Percentiles rank a stretch among this genome's conserved stretches.
Conservation (phyloP, 2,888 invertebrate species). For the Physocephala rufipes region DNA sequence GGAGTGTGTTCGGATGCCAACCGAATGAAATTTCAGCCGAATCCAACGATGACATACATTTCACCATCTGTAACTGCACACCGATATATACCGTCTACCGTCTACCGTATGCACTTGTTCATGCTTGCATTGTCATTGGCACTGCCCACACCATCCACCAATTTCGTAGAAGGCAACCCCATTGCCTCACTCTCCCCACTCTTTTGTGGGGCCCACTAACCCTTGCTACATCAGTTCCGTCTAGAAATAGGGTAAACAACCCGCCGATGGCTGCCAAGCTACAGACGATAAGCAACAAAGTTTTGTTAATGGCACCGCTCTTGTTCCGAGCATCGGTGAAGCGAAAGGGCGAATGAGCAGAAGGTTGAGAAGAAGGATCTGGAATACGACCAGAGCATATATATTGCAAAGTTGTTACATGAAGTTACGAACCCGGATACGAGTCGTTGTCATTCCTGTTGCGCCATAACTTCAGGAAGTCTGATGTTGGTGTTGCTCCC, state of each 20-base stretch:
- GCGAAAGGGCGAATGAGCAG: too few species aligned
- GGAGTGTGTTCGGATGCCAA: conserved; percentile 52
- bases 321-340: background rate
- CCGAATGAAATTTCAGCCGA: conserved; percentile 20
- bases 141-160: background rate
- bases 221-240: background rate
- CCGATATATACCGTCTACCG: conserved; percentile 1
- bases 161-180: too few species aligned
- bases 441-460: conserved; percentile 38
- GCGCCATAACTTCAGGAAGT: conserved; percentile 27
- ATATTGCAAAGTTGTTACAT: conserved; percentile 32
- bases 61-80: conserved; percentile 25
- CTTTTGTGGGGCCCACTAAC: too few species aligned
- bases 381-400: conserved; percentile 8
- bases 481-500: conserved; percentile 23
- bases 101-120: background rate
- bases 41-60: conserved; percentile 26
- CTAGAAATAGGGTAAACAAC: too few species aligned
- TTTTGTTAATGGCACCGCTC: background rate
- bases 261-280: background rate
- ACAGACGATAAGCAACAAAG: background rate
- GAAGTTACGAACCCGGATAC: conserved; percentile 36
- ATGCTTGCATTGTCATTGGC: background rate
- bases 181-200: background rate
- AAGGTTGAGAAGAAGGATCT: too few species aligned